These are phyloP conservation scores for Phytoseiulus persimilis DNA, from an alignment of 2,888 invertebrate genomes.

Conservation along the genomic window DNA sequence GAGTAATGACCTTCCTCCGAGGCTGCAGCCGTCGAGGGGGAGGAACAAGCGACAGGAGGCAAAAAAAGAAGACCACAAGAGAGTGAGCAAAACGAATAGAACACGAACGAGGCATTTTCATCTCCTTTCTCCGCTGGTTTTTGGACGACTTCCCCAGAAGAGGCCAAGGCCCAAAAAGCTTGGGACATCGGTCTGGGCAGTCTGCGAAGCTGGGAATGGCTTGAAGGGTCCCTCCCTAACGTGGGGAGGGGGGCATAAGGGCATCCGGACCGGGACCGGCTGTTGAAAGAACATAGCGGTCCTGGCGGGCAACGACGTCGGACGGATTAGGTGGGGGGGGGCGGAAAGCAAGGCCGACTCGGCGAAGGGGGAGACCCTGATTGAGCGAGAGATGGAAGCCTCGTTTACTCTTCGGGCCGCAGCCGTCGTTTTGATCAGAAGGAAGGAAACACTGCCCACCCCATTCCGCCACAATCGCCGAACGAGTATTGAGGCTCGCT, in stretches of 20 bases:
- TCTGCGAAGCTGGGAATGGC: background rate
- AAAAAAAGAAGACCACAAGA: background rate
- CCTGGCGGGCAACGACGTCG: too few relatives aligned
- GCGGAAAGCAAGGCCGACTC: background rate
- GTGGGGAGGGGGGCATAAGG: too few relatives aligned
- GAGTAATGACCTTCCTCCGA: background rate
- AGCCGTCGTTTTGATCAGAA: background rate
- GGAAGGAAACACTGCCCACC: background rate
- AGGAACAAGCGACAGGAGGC: background rate
- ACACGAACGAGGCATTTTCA: background rate
- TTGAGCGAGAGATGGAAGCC: background rate
- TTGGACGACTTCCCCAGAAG: background rate
- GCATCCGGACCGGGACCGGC: background rate
- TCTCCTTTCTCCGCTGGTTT: background rate
- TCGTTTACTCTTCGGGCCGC: background rate
- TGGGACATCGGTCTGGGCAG: background rate
- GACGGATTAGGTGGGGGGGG: too few relatives aligned
- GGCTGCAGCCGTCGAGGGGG: background rate
- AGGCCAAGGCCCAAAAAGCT: background rate
- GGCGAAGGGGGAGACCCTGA: background rate
- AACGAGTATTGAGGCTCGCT: background rate
- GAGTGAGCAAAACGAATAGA: background rate
- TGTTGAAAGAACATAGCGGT: background rate
- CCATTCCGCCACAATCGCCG: background rate
- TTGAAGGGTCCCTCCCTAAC: too few relatives aligned